A percentile compares a stretch with the other conserved stretches of the same genome.
Evolutionary conservation across 2,113 vertebrate species (phyloP).

Genomic region (Potamarius usumacintae): DNA sequence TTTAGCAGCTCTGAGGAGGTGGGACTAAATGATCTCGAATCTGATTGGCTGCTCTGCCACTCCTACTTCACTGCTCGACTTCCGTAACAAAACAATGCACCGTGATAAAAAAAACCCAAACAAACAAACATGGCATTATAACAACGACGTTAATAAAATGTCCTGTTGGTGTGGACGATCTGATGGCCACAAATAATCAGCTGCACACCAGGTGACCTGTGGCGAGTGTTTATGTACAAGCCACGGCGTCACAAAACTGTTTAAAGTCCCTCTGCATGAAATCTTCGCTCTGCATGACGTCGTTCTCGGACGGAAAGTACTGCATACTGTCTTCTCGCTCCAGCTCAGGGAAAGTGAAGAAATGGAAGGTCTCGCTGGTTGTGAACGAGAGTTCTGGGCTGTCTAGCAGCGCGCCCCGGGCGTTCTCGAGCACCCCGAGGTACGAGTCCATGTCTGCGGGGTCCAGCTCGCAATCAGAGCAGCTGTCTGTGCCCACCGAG

Average conservation of each 20-base stretch:
- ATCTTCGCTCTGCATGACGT: slow-evolving; percentile 80
- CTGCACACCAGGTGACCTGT: slow-evolving; percentile 33
- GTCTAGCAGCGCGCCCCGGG: slow-evolving; percentile 80
- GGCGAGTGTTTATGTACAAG: slow-evolving; percentile 43
- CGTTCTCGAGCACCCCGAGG: slow-evolving; percentile 82
- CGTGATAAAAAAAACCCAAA: slow-evolving; percentile 21
- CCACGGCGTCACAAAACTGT: slow-evolving; percentile 80
- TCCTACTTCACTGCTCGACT: slow-evolving; percentile 61
- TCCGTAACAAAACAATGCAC: slow-evolving; percentile 33
- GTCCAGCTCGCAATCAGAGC: slow-evolving; percentile 81
- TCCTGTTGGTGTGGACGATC: neutral
- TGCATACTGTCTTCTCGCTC: slow-evolving; percentile 81
- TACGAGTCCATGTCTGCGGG: slow-evolving; percentile 86
- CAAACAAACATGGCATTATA: neutral
- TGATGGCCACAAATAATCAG: neutral
- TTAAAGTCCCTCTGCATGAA: slow-evolving; percentile 88
- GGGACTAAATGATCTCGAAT: slow-evolving; percentile 42
- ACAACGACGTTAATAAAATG: neutral
- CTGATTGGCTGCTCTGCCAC: slow-evolving; percentile 67
- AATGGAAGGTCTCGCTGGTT: slow-evolving; percentile 29
- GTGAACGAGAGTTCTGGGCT: slow-evolving; percentile 53
- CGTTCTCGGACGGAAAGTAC: slow-evolving; percentile 85
- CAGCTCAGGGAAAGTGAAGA: slow-evolving; percentile 41
- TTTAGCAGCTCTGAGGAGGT: neutral
- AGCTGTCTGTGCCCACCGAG: slow-evolving; percentile 82